Base-by-base conservation (phyloP, 2,888 invertebrate species). In the Deilephila elpenor region DNA sequence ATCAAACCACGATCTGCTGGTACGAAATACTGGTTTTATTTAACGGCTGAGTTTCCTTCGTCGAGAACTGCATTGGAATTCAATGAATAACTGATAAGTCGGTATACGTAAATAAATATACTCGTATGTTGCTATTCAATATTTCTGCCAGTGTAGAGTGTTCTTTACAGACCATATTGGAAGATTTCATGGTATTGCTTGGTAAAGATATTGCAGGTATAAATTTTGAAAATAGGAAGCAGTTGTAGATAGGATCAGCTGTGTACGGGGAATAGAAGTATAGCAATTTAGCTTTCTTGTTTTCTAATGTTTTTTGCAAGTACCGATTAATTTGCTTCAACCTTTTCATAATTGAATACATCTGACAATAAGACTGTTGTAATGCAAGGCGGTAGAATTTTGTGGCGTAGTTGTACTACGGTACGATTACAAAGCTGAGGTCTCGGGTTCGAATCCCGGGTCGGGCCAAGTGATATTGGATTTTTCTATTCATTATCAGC, bases 81-180 rank as follows among this genome's bases (percentile, higher is more conserved):
- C 80, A 80, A 80, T 80, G 80, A 80, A 80, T 80, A 78, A 77
- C 80, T 78, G 79, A 80, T 80, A 71, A 71, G 71, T 71, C n/a
- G 37, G 37, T 64, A 25, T 51, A 71, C 60, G 44, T 71, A 71
- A 59, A 71, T 71, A 71, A 8, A 25, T 6, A 25, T 25, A 60
- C 7, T 17, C 17, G 44, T 17, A 20, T 37, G 60, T 71, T 71
- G 25, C 60, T 25, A 25, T 51, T 67, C 67, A 67, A 67, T 67
- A 67, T 67, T 51, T 67, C 51, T 25, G 25, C 67, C 14, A 51
- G 20, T 64, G 25, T 67, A 20, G 64, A 67, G 67, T 67, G 29
- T 67, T 25, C 67, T 67, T 67, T 51, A 67, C 67, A 14, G 67
- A 51, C 51, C 51, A 51, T 67, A 67, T 67, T 67, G 67, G 44